A percentile compares a stretch with the other conserved stretches of the same genome.
phyloP scores from a whole-genome alignment of 2,888 invertebrate species.

The Agrilus mali region DNA sequence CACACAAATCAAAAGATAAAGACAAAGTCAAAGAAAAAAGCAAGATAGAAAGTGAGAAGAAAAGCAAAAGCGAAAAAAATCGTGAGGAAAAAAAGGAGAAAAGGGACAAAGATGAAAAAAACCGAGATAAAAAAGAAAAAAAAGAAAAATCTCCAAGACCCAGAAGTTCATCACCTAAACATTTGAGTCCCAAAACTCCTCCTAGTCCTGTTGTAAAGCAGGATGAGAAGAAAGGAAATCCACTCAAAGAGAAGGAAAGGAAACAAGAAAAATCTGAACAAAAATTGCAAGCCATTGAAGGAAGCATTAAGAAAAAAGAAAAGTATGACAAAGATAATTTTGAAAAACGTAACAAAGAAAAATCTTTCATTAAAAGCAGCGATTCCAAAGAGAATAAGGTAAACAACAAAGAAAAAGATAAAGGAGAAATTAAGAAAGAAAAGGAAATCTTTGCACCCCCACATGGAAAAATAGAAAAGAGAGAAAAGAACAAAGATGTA shows the following conservation, averaged over 20 bases:
- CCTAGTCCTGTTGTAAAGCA: slow-evolving; percentile 30
- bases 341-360: slow-evolving; percentile 38
- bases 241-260: slow-evolving; percentile 23
- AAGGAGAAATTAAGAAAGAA: slow-evolving; percentile 26
- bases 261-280: slow-evolving; percentile 18
- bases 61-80: slow-evolving; percentile 36
- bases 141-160: slow-evolving; percentile 33
- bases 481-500: slow-evolving; percentile 32
- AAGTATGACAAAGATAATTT: slow-evolving; percentile 47
- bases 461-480: slow-evolving; percentile 40
- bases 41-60: slow-evolving; percentile 33
- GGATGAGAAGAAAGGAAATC: slow-evolving; percentile 23
- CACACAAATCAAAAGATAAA: slow-evolving; percentile 39
- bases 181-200: slow-evolving; percentile 24
- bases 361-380: slow-evolving; percentile 20
- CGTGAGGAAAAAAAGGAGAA: slow-evolving; percentile 24
- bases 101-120: slow-evolving; percentile 41
- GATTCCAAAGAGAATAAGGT: slow-evolving; percentile 16
- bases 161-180: slow-evolving; percentile 26
- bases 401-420: slow-evolving; percentile 25
- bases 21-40: slow-evolving; percentile 35
- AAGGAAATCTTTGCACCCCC: slow-evolving; percentile 39
- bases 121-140: slow-evolving; percentile 39
- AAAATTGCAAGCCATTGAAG: slow-evolving; percentile 21
- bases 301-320: slow-evolving; percentile 43